phyloP scores from a whole-genome alignment of 2,113 vertebrate species.

The Holacanthus passer region DNA sequence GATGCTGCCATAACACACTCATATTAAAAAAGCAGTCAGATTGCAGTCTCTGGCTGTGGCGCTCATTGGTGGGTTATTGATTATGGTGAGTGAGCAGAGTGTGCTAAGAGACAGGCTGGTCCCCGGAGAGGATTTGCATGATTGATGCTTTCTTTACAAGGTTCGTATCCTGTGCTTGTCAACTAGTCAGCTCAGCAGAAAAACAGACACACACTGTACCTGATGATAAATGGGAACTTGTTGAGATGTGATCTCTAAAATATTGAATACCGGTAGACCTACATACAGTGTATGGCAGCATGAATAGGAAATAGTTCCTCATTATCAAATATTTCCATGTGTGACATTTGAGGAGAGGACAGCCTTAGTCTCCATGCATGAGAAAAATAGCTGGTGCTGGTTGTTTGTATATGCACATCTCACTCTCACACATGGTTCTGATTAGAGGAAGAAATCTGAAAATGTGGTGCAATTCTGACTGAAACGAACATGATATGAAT shows the following conservation, averaged over 20 bases:
- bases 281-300: conserved; percentile 31
- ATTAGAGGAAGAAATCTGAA: conserved; percentile 29
- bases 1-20: conserved; percentile 64
- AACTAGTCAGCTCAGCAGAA: conserved; percentile 60
- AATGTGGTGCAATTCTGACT: conserved; percentile 48
- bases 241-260: conserved; percentile 61
- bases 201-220: conserved; percentile 38
- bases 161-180: conserved; percentile 48
- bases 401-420: conserved; percentile 25
- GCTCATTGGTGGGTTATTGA: conserved; percentile 71
- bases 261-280: conserved; percentile 58
- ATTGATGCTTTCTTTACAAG: conserved; percentile 64
- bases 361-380: conserved; percentile 31
- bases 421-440: background rate
- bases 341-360: conserved; percentile 30
- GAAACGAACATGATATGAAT: conserved; percentile 13
- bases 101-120: conserved; percentile 47
- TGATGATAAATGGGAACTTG: conserved; percentile 66
- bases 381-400: conserved; percentile 21
- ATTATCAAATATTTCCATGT: conserved; percentile 40
- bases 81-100: conserved; percentile 67
- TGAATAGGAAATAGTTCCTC: conserved; percentile 40
- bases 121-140: conserved; percentile 55
- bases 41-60: conserved; percentile 44
- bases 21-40: conserved; percentile 40